These are phyloP conservation scores for Strigamia transsilvanica DNA, from an alignment of 2,888 invertebrate species.

Conservation along the genomic window DNA sequence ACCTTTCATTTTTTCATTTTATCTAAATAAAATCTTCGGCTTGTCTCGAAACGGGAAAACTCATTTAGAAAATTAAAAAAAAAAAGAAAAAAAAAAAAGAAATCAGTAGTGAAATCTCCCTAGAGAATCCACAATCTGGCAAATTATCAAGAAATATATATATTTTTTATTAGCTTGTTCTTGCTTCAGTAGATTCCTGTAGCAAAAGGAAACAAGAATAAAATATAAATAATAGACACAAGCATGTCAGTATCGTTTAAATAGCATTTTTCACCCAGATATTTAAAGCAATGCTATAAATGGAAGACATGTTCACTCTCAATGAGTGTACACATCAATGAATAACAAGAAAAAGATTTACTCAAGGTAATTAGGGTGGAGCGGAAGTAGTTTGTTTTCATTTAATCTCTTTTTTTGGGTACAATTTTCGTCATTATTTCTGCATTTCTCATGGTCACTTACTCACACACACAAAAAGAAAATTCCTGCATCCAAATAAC, in stretches of 20 bases:
- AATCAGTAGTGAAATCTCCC: neutral
- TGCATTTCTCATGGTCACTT: neutral
- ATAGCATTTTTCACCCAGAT: neutral
- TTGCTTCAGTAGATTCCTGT: neutral
- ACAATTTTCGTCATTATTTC: neutral
- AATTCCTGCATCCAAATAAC: no score
- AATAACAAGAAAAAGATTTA: constrained; percentile 14
- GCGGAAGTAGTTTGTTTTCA: neutral
- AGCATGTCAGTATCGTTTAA: neutral
- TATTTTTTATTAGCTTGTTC: constrained; percentile 10
- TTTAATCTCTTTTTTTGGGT: neutral
- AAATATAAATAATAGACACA: constrained; percentile 20
- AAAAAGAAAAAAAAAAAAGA: neutral
- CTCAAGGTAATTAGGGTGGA: constrained; percentile 29
- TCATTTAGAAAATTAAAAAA: neutral
- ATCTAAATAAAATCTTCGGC: neutral
- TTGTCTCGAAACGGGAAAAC: neutral
- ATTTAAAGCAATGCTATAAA: constrained; percentile 14
- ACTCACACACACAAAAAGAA: neutral
- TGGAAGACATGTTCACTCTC: neutral
- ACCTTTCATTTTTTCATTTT: neutral
- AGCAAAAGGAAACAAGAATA: neutral
- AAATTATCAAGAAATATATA: neutral
- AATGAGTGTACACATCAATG: constrained; percentile 33
- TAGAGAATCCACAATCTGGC: neutral